Conservation (phyloP, 1,140 invertebrate genomes). For the Holotrichia oblita region DNA sequence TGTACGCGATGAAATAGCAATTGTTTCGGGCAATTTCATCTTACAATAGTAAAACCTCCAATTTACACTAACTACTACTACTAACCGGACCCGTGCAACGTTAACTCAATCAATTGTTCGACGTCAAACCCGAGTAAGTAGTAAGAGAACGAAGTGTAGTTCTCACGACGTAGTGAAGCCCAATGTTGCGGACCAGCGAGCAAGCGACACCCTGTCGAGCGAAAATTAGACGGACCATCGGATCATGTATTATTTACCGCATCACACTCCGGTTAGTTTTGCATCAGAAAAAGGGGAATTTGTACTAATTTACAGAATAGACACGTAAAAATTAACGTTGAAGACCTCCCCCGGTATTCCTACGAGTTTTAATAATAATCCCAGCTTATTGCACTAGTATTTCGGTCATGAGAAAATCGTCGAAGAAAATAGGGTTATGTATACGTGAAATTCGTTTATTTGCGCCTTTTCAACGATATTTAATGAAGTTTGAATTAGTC, state of each 20-base stretch:
- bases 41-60: neutral
- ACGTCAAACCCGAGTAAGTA: neutral
- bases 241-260: constrained; percentile 40
- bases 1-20: neutral
- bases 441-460: constrained; percentile 30
- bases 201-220: constrained; percentile 46
- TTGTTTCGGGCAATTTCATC: neutral
- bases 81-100: neutral
- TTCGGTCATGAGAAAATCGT: constrained; percentile 28
- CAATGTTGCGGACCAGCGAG: constrained; percentile 45
- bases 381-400: neutral
- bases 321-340: constrained; percentile 30
- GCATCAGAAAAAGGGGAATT: constrained; percentile 38
- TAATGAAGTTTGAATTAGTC: too few species aligned
- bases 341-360: neutral
- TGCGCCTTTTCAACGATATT: neutral
- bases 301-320: constrained; percentile 27
- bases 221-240: constrained; percentile 43
- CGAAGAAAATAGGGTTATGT: neutral
- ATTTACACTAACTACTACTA: neutral
- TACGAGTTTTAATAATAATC: constrained; percentile 34
- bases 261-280: constrained; percentile 42
- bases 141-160: neutral
- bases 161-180: constrained; percentile 40
- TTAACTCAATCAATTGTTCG: constrained; percentile 22